These are phyloP conservation scores for Sarcoramphus papa DNA, from an alignment of 2,797 vertebrate genomes.

Conservation along the genomic window DNA sequence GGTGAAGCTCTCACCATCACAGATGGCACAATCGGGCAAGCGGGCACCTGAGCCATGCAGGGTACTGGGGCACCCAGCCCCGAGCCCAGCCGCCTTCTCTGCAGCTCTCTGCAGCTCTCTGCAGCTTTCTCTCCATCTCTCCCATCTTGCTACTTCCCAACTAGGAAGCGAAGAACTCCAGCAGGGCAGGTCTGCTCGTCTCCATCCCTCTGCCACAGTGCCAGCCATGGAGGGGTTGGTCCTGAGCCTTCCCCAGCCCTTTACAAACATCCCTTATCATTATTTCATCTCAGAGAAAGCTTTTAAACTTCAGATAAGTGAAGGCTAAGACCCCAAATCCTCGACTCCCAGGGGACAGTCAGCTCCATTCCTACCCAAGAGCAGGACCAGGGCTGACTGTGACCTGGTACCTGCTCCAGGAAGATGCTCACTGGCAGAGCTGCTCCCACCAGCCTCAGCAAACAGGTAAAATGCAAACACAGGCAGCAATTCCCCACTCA, in stretches of 20 bases:
- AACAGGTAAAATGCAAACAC: not conserved
- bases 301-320: not conserved
- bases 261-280: not conserved
- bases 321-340: not conserved
- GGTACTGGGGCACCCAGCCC: not conserved
- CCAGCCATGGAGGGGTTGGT: not conserved
- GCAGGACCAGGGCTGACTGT: not conserved
- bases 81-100: not conserved
- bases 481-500: not conserved
- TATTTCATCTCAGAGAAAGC: not conserved
- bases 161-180: not conserved
- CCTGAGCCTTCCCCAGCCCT: not conserved
- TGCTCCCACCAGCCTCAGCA: not conserved
- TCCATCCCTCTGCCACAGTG: not conserved
- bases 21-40: not conserved
- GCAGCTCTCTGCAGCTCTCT: not conserved
- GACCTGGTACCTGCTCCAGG: not conserved
- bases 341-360: not conserved
- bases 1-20: not conserved
- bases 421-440: not conserved
- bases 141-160: not conserved
- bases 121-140: not conserved
- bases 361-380: not conserved
- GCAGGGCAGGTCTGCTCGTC: not conserved
- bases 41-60: accelerated